Evolutionary conservation across 2,797 vertebrate genomes (phyloP).

Genomic region (Zenarchopterus dispar): DNA sequence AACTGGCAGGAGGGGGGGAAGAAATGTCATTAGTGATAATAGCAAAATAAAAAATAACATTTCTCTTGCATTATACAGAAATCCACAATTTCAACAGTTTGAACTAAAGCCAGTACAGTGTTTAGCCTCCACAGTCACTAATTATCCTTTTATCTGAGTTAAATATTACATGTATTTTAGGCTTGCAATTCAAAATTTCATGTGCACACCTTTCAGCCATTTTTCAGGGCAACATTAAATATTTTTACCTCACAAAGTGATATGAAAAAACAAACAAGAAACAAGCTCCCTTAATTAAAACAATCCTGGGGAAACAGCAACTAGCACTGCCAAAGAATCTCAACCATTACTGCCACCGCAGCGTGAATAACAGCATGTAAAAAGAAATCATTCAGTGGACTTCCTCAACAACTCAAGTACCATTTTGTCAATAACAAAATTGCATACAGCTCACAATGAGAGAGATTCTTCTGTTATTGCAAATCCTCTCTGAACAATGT

Average conservation of each 20-base stretch:
- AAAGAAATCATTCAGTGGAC: conserved; percentile 54
- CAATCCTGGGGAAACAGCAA: conserved; percentile 10
- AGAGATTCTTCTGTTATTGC: conserved; percentile 70
- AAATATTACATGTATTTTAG: conserved; percentile 18
- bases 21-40: no score
- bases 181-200: conserved; percentile 38
- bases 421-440: conserved; percentile 72
- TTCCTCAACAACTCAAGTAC: conserved; percentile 64
- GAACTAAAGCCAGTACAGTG: no score
- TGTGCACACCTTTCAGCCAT: conserved; percentile 4
- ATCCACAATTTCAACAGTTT: no score
- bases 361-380: conserved; percentile 44
- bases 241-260: no score
- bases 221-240: no score
- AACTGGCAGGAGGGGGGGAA: not conserved
- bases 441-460: conserved; percentile 55
- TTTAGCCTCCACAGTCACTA: no score
- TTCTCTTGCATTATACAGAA: no score
- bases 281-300: conserved; percentile 23
- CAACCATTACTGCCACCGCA: conserved; percentile 21
- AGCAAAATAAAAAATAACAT: no score
- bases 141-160: no score
- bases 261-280: not conserved
- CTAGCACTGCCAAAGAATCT: conserved; percentile 21
- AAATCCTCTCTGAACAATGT: conserved; percentile 75